Conservation (phyloP, 2,797 vertebrate species). For the Darevskia nairensis region DNA sequence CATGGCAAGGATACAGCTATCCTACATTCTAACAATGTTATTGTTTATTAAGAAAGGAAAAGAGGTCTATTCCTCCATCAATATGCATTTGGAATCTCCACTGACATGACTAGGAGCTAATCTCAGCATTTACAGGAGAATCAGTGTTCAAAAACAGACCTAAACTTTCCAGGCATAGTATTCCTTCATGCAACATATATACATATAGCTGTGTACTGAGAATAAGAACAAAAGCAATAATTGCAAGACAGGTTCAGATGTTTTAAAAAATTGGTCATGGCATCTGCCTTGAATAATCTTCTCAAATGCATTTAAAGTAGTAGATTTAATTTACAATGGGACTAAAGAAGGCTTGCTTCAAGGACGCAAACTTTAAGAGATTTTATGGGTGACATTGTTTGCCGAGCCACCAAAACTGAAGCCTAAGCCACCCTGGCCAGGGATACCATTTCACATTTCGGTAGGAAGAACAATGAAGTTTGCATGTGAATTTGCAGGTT, state of each 20-base stretch:
- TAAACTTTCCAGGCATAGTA: slow-evolving; percentile 26
- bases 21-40: background rate
- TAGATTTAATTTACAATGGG: background rate
- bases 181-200: slow-evolving; percentile 8
- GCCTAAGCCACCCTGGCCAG: background rate
- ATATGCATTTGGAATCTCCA: background rate
- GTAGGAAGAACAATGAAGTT: too few species aligned
- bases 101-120: background rate
- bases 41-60: background rate
- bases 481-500: too few species aligned
- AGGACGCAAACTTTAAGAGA: background rate
- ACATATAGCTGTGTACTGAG: background rate
- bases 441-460: background rate
- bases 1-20: slow-evolving; percentile 20
- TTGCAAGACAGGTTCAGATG: background rate
- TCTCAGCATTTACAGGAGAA: background rate
- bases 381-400: background rate
- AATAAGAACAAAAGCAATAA: slow-evolving; percentile 19
- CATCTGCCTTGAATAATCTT: slow-evolving; percentile 29
- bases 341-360: background rate
- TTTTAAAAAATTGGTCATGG: background rate
- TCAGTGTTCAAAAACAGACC: background rate
- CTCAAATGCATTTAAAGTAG: background rate
- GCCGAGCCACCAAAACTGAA: background rate
- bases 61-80: slow-evolving; percentile 8